Conservation (phyloP, 2,113 vertebrate genomes). For the Vombatus ursinus region DNA sequence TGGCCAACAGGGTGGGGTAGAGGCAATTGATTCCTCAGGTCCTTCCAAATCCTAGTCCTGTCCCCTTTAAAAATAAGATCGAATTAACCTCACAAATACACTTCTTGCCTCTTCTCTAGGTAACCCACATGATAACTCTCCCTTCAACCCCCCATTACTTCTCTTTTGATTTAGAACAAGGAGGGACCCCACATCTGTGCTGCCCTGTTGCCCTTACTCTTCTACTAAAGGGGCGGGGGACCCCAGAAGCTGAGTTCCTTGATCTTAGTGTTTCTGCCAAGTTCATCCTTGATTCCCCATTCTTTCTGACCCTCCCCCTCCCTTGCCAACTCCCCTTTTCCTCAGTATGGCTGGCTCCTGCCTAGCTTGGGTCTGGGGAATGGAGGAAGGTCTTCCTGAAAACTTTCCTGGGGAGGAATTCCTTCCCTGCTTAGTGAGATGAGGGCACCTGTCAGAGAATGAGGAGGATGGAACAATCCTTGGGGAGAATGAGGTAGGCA, state of each 20-base stretch:
- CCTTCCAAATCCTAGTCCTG: background rate
- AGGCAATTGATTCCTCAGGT: background rate
- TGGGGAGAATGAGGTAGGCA: background rate
- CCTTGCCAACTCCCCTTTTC: background rate
- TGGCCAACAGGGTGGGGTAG: background rate
- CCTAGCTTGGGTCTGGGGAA: background rate
- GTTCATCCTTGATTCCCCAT: background rate
- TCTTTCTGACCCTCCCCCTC: background rate
- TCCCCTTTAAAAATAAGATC: background rate
- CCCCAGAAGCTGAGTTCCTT: background rate
- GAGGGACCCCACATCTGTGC: too few relatives aligned
- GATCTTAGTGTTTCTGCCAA: background rate
- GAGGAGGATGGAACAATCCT: rapidly evolving
- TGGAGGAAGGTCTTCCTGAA: background rate
- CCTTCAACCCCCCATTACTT: too few relatives aligned
- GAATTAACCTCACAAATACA: too few relatives aligned
- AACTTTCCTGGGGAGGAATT: background rate
- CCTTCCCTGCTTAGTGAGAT: background rate
- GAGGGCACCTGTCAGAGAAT: background rate
- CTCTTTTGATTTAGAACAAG: too few relatives aligned
- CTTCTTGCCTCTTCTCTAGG: too few relatives aligned
- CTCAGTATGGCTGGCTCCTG: background rate
- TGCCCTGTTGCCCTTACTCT: too few relatives aligned
- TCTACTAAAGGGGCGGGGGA: background rate
- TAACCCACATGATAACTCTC: too few relatives aligned